Evolutionary conservation across 2,888 invertebrate genomes (phyloP).

Genomic region (Acrobeloides nanus): DNA sequence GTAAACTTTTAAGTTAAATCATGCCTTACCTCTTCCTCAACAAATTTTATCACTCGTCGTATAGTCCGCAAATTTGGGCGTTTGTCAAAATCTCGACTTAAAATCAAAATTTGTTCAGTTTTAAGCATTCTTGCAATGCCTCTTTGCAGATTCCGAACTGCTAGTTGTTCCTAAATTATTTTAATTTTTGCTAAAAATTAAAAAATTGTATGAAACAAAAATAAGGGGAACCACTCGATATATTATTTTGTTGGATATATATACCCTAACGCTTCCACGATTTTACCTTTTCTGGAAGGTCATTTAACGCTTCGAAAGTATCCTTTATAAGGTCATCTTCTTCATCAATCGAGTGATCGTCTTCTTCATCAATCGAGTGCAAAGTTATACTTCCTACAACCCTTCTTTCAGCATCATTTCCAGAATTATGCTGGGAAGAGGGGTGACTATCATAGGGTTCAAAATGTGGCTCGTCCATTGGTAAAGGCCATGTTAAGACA

Average conservation of each 20-base stretch:
- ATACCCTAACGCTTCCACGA: background rate
- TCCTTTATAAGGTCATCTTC: too few species aligned
- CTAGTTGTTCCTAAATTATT: slow-evolving; percentile 12
- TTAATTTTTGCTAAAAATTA: too few species aligned
- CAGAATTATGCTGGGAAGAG: too few species aligned
- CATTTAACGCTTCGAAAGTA: too few species aligned
- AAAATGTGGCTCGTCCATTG: slow-evolving; percentile 7
- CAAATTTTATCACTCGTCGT: slow-evolving; percentile 12
- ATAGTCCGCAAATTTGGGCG: slow-evolving; percentile 5
- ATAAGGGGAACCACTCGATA: too few species aligned
- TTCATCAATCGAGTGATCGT: too few species aligned
- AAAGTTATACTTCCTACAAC: too few species aligned
- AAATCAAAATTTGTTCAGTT: slow-evolving; percentile 18
- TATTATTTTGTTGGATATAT: slow-evolving; percentile 1
- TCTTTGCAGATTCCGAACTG: slow-evolving; percentile 13
- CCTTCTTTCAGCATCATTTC: too few species aligned
- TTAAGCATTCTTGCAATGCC: slow-evolving; percentile 19
- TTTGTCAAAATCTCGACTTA: slow-evolving; percentile 17
- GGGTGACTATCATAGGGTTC: too few species aligned
- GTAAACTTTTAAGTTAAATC: slow-evolving; percentile 4
- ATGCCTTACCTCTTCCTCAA: slow-evolving; percentile 10
- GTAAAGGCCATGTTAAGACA: slow-evolving; percentile 31
- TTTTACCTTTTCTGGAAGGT: too few species aligned
- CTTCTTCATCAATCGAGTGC: too few species aligned
- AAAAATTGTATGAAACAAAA: too few species aligned